Conservation (phyloP, 2,888 invertebrate species). For the Oscheius onirici region DNA sequence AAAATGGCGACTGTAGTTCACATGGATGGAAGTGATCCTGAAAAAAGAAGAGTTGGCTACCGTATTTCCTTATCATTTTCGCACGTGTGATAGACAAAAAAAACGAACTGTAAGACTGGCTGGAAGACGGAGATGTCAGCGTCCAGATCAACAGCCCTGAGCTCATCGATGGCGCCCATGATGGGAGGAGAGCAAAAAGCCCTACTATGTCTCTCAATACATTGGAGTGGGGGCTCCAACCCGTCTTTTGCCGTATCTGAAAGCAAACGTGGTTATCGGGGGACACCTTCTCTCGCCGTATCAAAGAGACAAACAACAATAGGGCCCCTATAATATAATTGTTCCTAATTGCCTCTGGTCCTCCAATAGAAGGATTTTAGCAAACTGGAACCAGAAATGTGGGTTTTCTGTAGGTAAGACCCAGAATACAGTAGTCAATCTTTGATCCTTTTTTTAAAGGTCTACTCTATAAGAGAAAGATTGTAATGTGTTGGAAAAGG, state of each 20-base stretch:
- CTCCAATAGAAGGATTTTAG: too few relatives aligned
- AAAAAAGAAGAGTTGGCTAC: neutral
- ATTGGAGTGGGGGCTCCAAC: slow-evolving; percentile 29
- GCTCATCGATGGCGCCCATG: slow-evolving; percentile 21
- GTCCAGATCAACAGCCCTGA: neutral
- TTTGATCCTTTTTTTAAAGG: too few relatives aligned
- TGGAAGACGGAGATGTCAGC: slow-evolving; percentile 3
- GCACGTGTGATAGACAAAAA: neutral
- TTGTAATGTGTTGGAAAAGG: neutral
- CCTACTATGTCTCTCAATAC: slow-evolving; percentile 12
- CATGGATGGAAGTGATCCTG: slow-evolving; percentile 18
- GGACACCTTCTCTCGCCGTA: slow-evolving; percentile 1
- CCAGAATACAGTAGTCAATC: too few relatives aligned
- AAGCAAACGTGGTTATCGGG: slow-evolving; percentile 25
- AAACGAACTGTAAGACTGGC: slow-evolving; percentile 4
- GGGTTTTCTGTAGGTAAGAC: neutral
- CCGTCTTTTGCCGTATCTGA: slow-evolving; percentile 28
- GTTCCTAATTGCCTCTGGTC: slow-evolving; percentile 1
- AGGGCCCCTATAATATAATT: neutral
- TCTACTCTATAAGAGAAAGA: too few relatives aligned
- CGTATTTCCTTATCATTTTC: too few relatives aligned
- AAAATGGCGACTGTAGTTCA: neutral
- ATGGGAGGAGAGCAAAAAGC: neutral
- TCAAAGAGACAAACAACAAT: slow-evolving; percentile 24
- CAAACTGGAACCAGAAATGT: neutral